Conservation (phyloP, 2,888 invertebrate species). For the Leptinotarsa peninsularis region DNA sequence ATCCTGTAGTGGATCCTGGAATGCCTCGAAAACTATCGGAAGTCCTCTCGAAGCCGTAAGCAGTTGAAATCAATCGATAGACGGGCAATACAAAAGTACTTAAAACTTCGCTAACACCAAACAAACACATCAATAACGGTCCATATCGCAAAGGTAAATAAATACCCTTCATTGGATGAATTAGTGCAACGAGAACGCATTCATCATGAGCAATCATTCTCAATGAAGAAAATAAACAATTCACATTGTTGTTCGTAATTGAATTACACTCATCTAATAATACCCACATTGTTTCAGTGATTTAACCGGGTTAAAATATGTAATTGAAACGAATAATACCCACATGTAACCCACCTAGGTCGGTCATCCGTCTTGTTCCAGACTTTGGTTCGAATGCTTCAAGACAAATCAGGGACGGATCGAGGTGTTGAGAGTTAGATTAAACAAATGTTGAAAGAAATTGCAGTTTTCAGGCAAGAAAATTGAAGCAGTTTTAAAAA, state of each 20-base stretch:
- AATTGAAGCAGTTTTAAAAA: too few species aligned
- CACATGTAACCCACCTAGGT: constrained; percentile 49
- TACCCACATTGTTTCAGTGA: constrained; percentile 57
- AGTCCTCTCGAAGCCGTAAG: too few species aligned
- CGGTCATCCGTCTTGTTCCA: constrained; percentile 31
- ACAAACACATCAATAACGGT: neutral
- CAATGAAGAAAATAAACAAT: constrained; percentile 47
- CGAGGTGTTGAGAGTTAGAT: neutral
- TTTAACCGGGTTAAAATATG: constrained; percentile 52
- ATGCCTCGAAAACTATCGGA: too few species aligned
- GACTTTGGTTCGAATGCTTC: constrained; percentile 17
- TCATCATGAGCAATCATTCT: constrained; percentile 45
- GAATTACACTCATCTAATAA: constrained; percentile 55
- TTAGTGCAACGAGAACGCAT: constrained; percentile 43
- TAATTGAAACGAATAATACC: constrained; percentile 58
- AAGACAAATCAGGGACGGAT: constrained; percentile 17
- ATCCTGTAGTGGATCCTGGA: too few species aligned
- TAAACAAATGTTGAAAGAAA: neutral
- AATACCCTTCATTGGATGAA: constrained; percentile 39
- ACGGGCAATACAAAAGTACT: too few species aligned
- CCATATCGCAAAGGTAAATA: constrained; percentile 35
- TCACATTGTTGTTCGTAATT: constrained; percentile 50
- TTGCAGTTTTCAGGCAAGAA: too few species aligned
- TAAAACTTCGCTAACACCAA: neutral
- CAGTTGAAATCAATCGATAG: too few species aligned